Evolutionary conservation across 2,797 vertebrate species (phyloP), one percentile per base, ranked within the genome.

Genomic region (Microctenopoma stevenorrisi): DNA sequence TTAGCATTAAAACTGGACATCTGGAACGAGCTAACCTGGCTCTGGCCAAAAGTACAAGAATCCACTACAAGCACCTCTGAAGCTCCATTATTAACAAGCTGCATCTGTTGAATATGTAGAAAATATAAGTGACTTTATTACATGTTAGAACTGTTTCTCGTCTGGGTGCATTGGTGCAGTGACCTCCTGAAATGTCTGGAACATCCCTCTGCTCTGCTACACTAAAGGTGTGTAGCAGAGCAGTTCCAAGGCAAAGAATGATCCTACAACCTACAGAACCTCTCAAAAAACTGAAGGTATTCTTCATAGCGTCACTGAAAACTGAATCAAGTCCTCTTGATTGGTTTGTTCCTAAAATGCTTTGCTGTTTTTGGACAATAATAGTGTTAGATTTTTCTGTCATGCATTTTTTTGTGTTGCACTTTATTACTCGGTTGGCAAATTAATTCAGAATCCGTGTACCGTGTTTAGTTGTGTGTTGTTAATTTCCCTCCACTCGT

Each of bases 401-500:
- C 12, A 37, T 37, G 37, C 43, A 11, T 40, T 10, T 50, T 38
- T 62, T 61, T 78, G 28, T 77, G 63, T 75, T 83, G 61, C 79
- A 88, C 85, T 76, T 87, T 88, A 76, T 74, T 13, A 65, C 52
- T 53, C 46, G 38, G 26, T 68, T 64, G 57, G 51, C 67, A 4
- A 67, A 42, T 82, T 65, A 71, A 74, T 79, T 88, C 65, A 82
- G 35, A 69, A 44, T 57, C 55, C 56, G 42, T 63, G 63, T 37
- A 57, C 72, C 46, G 43, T 48, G 33, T 60, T 28, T 16, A 16
- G 2, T 42, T 52, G 10, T 54, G 4, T 51, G 18, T 40, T 56
- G 69, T 68, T 4, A 9, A 50, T 64, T 59, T 37, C 10, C n/a
- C 40, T 43, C 22, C 47, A 43, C 57, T 48, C 37, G 74, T 38